Evolutionary conservation across 64 coral and sea anemone genomes (phyloP), one percentile per base, ranked within the genome.

Genomic region (Orbicella faveolata): DNA sequence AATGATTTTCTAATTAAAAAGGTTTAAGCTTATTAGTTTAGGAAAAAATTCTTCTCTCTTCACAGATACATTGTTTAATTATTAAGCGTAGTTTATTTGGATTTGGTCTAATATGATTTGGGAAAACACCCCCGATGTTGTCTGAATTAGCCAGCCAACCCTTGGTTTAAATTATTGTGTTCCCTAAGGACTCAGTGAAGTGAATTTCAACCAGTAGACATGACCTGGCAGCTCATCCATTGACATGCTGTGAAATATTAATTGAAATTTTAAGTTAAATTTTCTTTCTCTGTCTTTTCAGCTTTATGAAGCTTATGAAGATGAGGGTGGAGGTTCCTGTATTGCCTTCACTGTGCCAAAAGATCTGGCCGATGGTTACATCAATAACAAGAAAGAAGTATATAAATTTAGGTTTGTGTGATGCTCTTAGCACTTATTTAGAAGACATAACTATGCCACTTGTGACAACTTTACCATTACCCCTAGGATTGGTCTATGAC

Each of bases 371-470:
- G 91, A 95, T 79, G 97, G 94, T 44, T 99, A 92, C 73, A 99
- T 99, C 19, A 99, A 99, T 79, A 99, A 99, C 79, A 99, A 99
- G 36, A 91, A 84, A 84, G 97, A 99, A 88, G 86, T 93, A n/a
- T 99, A 99, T 53, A 93, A 99, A 70, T 99, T 99, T 68, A 99
- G 91, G 97, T 99, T 53, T 65, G 48, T 75, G 19, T 53, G 55
- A 20, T 33, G 57, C 25, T 54, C 0, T 55, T 23, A 20, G 75
- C 21, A 76, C 10, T 13, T 11, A 51, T 30, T 73, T 30, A 15
- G 34, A 68, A 30, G 61, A 86, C 19, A 20, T 61, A 20, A 69
- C 21, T 41, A 6, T 48, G 2, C 44, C 3, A 48, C 44, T 48
- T 48, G 5, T 48, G 5, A 6, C 3, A 48, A 48, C 44, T 48